These are phyloP conservation scores for Luscinia luscinia DNA, from an alignment of 2,797 vertebrate species.

Conservation along the genomic window DNA sequence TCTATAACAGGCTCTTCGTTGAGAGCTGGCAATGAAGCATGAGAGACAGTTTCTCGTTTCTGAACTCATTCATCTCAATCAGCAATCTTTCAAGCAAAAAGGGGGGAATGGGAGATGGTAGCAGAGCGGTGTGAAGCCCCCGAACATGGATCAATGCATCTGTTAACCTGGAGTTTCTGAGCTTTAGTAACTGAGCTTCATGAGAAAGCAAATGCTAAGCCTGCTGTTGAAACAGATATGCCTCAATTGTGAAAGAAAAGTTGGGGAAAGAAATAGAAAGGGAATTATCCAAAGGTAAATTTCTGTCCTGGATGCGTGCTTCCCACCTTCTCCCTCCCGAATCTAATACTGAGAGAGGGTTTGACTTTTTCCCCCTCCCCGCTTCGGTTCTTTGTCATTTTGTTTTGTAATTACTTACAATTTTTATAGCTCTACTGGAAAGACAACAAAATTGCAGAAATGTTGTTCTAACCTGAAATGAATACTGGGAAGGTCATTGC, in stretches of 20 bases:
- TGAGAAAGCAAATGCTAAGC: not conserved
- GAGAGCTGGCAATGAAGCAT: constrained; percentile 52
- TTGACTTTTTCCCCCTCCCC: not conserved
- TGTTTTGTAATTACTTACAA: constrained; percentile 50
- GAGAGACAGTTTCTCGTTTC: constrained; percentile 39
- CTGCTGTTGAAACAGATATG: not conserved
- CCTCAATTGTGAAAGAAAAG: not conserved
- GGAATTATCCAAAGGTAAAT: not conserved
- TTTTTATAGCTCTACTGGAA: constrained; percentile 60
- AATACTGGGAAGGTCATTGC: constrained; percentile 31
- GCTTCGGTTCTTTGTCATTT: constrained; percentile 17
- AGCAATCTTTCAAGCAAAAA: constrained; percentile 41
- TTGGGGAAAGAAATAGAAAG: not conserved
- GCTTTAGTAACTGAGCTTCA: not conserved
- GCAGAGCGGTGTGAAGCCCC: constrained; percentile 5
- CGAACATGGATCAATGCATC: not conserved
- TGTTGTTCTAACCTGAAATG: constrained; percentile 56
- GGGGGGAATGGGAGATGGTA: constrained; percentile 25
- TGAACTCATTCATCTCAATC: constrained; percentile 72
- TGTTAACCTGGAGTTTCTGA: not conserved
- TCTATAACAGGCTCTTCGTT: constrained; percentile 44
- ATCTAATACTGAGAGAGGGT: not conserved
- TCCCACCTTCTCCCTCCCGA: not conserved
- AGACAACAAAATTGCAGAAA: constrained; percentile 46
- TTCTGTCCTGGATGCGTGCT: not conserved